A percentile compares a stretch with the other conserved stretches of the same genome.
Conservation (phyloP, 2,113 vertebrate genomes). For the Corapipo altera region DNA sequence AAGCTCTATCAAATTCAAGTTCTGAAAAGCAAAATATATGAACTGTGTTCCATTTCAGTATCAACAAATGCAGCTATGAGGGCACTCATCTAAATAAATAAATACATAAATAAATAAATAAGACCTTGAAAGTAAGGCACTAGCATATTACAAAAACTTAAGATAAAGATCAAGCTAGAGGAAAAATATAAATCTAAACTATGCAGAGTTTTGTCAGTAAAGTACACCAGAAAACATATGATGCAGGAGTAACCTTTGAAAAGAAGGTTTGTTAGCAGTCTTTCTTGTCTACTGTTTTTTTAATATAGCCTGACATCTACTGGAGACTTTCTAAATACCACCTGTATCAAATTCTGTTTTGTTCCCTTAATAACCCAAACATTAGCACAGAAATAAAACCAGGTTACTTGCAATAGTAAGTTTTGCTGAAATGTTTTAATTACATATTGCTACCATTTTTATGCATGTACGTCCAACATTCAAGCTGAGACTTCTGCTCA, state of each 20-base stretch:
- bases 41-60: not conserved
- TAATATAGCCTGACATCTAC: constrained; percentile 70
- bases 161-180: not conserved
- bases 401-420: not conserved
- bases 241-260: not conserved
- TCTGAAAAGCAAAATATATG: not conserved
- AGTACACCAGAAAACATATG: not conserved
- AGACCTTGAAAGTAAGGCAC: not conserved
- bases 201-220: not conserved
- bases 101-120: not conserved
- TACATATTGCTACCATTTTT: not conserved
- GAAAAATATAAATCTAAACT: not conserved
- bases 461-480: not conserved
- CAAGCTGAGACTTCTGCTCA: not conserved
- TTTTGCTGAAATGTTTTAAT: not conserved
- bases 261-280: not conserved
- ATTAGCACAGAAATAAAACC: not conserved
- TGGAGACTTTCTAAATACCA: constrained; percentile 30
- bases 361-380: not conserved
- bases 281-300: not conserved
- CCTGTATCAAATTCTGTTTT: not conserved
- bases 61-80: not conserved
- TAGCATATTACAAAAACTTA: not conserved
- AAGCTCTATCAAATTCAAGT: not conserved
- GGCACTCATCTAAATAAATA: not conserved